Conservation (phyloP, 2,888 invertebrate species). For the Chironomus tentans region DNA sequence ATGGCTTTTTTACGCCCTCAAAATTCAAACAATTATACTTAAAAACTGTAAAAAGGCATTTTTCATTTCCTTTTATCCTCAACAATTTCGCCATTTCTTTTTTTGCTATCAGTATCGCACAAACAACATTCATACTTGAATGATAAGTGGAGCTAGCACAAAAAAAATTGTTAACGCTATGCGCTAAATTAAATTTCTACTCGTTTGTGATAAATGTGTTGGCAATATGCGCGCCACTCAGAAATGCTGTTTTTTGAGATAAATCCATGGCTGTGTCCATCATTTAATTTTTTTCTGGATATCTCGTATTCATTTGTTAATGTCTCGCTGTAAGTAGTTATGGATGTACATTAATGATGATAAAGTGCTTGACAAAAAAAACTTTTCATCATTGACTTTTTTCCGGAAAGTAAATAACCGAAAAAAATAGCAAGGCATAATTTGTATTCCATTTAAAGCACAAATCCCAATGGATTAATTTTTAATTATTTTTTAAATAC, state of each 20-base stretch:
- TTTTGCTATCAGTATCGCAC: background rate
- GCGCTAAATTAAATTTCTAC: slow-evolving; percentile 12
- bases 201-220: slow-evolving; percentile 11
- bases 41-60: background rate
- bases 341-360: too few species aligned
- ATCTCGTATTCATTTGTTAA: too few species aligned
- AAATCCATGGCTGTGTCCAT: too few species aligned
- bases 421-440: too few species aligned
- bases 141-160: background rate
- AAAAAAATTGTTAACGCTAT: background rate
- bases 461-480: background rate
- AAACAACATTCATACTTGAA: too few species aligned
- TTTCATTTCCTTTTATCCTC: background rate
- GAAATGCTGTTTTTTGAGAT: too few species aligned
- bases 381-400: too few species aligned
- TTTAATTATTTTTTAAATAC: slow-evolving; percentile 6
- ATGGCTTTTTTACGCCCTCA: background rate
- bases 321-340: too few species aligned
- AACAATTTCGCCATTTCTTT: background rate
- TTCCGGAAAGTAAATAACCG: too few species aligned
- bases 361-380: too few species aligned
- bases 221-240: background rate
- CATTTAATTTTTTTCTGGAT: too few species aligned
- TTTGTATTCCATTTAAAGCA: too few species aligned
- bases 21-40: background rate